Percentiles rank a stretch among this genome's conserved stretches.
phyloP scores from a whole-genome alignment of 2,797 vertebrate species.

The Hyperoplus lanceolatus region DNA sequence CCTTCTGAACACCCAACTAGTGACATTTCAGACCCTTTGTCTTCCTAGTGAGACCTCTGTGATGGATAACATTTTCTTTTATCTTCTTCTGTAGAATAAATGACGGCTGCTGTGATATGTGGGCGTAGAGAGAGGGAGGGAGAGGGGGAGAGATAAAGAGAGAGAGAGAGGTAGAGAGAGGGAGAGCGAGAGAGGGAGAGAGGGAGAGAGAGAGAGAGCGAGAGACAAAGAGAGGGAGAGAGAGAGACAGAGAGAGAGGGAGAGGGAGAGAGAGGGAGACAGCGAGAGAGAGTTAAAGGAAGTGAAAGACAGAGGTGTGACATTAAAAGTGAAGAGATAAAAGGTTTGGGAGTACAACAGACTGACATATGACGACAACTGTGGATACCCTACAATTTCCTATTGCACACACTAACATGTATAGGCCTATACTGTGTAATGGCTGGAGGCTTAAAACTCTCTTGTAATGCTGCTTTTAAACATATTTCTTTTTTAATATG shows the following conservation, averaged over 20 bases:
- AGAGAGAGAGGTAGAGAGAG: too few relatives aligned
- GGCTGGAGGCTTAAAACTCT: background rate
- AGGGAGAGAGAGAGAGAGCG: slow-evolving; percentile 5
- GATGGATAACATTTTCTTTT: slow-evolving; percentile 13
- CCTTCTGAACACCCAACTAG: slow-evolving; percentile 15
- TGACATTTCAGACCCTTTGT: slow-evolving; percentile 76
- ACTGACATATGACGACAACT: background rate
- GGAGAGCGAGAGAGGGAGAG: background rate
- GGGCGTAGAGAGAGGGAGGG: slow-evolving; percentile 3
- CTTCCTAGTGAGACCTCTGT: slow-evolving; percentile 42
- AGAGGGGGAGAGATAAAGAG: too few relatives aligned
- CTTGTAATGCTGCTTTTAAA: too few relatives aligned
- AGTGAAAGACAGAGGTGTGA: slow-evolving; percentile 22
- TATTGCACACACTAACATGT: background rate
- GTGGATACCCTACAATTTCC: background rate
- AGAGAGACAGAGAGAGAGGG: background rate
- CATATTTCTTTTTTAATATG: too few relatives aligned
- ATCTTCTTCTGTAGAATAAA: slow-evolving; percentile 14
- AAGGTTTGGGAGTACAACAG: slow-evolving; percentile 17
- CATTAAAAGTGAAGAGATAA: slow-evolving; percentile 38
- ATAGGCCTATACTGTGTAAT: background rate
- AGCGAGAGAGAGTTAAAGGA: slow-evolving; percentile 11
- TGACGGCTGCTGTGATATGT: slow-evolving; percentile 31
- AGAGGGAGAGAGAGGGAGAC: background rate
- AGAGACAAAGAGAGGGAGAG: slow-evolving; percentile 8